These are phyloP conservation scores for Aphidius colemani DNA, from an alignment of 2,888 invertebrate species.

Conservation along the genomic window DNA sequence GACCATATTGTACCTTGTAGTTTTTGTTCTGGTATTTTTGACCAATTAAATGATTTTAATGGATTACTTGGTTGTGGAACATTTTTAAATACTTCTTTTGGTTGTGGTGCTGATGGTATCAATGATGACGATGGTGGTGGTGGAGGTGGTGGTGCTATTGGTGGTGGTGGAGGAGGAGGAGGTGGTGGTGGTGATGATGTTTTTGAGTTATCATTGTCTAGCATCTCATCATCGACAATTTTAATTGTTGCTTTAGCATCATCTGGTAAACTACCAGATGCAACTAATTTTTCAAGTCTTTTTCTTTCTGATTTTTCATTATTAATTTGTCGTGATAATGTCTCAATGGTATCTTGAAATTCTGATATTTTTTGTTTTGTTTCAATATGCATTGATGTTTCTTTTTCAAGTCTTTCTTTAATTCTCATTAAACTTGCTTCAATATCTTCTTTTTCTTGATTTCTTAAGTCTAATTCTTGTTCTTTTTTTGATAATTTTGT, in stretches of 20 bases:
- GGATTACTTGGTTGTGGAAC: slow-evolving; percentile 92
- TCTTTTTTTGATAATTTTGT: slow-evolving; percentile 89
- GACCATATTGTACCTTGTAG: slow-evolving; percentile 94
- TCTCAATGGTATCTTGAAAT: slow-evolving; percentile 65
- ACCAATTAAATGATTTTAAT: slow-evolving; percentile 97
- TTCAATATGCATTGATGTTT: slow-evolving; percentile 85
- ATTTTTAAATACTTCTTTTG: slow-evolving; percentile 69
- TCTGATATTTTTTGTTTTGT: slow-evolving; percentile 77
- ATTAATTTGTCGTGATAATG: slow-evolving; percentile 64
- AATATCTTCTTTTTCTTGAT: slow-evolving; percentile 91
- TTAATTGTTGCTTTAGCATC: slow-evolving; percentile 78
- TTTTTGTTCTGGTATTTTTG: slow-evolving; percentile 89
- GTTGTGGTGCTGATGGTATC: slow-evolving; percentile 66
- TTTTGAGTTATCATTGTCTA: slow-evolving; percentile 54
- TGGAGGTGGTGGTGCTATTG: slow-evolving; percentile 66
- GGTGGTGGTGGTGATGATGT: slow-evolving; percentile 63
- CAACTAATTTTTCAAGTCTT: slow-evolving; percentile 83
- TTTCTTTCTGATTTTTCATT: slow-evolving; percentile 81
- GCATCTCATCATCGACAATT: slow-evolving; percentile 54
- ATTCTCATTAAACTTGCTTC: slow-evolving; percentile 80
- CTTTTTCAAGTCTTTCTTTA: slow-evolving; percentile 87
- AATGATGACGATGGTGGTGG: slow-evolving; percentile 67
- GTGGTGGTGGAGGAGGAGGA: slow-evolving; percentile 67
- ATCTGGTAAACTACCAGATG: slow-evolving; percentile 90
- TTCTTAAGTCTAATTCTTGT: slow-evolving; percentile 86